Evolutionary conservation across 1,140 invertebrate genomes (phyloP).

Genomic region (Tribolium madens): DNA sequence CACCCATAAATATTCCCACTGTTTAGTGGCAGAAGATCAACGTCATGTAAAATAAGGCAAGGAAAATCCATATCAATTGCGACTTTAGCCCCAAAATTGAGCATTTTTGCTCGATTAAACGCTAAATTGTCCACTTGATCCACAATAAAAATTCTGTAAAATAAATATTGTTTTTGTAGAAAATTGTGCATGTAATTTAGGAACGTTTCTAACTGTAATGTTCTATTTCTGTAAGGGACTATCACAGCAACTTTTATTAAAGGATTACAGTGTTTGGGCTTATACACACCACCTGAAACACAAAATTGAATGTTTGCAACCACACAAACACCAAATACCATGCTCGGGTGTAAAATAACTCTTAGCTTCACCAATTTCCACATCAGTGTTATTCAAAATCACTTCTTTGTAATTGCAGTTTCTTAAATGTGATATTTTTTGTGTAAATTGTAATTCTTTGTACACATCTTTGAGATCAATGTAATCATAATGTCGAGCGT

Average conservation of each 20-base stretch:
- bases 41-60: conserved; percentile 95
- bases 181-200: conserved; percentile 92
- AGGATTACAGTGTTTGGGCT: conserved; percentile 79
- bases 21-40: conserved; percentile 93
- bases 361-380: conserved; percentile 45
- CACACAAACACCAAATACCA: no score
- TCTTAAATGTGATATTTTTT: conserved; percentile 43
- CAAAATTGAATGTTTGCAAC: background rate
- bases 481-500: conserved; percentile 60
- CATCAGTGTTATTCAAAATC: conserved; percentile 54
- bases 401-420: conserved; percentile 57
- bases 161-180: conserved; percentile 86
- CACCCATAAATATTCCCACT: conserved; percentile 93
- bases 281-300: conserved; percentile 76
- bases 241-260: conserved; percentile 87
- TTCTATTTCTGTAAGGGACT: conserved; percentile 88
- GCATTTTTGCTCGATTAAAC: conserved; percentile 94
- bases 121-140: conserved; percentile 84
- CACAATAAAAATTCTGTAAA: conserved; percentile 87
- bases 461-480: conserved; percentile 51
- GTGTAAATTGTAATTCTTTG: conserved; percentile 49
- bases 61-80: conserved; percentile 80
- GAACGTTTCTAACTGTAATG: conserved; percentile 83
- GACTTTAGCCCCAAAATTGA: conserved; percentile 91
- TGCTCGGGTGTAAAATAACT: conserved; percentile 20